Percentiles rank a stretch among this genome's conserved stretches.
Conservation (phyloP, 2,888 invertebrate species). For the Cantharis rustica region DNA sequence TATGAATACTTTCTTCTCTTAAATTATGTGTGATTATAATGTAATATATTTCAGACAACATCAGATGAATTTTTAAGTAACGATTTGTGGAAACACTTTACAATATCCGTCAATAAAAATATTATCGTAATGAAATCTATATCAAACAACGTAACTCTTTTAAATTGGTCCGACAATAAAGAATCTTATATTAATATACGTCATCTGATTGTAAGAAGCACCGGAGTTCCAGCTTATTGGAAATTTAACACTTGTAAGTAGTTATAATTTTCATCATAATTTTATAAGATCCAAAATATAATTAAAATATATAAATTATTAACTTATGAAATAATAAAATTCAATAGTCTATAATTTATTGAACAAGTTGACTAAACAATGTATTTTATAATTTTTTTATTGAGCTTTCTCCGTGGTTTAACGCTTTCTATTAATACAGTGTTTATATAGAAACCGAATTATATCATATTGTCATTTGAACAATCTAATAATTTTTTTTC, state of each 20-base stretch:
- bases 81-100: constrained; percentile 1
- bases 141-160: not conserved
- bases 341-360: too few relatives aligned
- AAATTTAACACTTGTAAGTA: constrained; percentile 38
- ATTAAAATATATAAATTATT: too few relatives aligned
- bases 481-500: too few relatives aligned
- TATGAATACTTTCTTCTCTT: too few relatives aligned
- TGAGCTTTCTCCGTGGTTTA: too few relatives aligned
- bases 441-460: too few relatives aligned
- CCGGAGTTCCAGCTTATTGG: constrained; percentile 27
- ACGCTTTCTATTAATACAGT: too few relatives aligned
- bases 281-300: too few relatives aligned
- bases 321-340: too few relatives aligned
- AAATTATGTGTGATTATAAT: not conserved
- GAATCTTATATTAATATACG: not conserved
- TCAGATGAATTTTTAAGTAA: not conserved
- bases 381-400: too few relatives aligned
- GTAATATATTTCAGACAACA: not conserved
- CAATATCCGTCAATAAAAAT: not conserved
- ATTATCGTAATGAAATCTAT: not conserved
- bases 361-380: too few relatives aligned
- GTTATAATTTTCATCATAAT: not conserved
- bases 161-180: not conserved
- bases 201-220: not conserved
- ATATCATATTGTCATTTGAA: too few relatives aligned